Percentiles rank a stretch among this genome's conserved stretches.
These are phyloP conservation scores for Lamprotornis superbus DNA, from an alignment of 2,113 vertebrate genomes.

Conservation along the genomic window DNA sequence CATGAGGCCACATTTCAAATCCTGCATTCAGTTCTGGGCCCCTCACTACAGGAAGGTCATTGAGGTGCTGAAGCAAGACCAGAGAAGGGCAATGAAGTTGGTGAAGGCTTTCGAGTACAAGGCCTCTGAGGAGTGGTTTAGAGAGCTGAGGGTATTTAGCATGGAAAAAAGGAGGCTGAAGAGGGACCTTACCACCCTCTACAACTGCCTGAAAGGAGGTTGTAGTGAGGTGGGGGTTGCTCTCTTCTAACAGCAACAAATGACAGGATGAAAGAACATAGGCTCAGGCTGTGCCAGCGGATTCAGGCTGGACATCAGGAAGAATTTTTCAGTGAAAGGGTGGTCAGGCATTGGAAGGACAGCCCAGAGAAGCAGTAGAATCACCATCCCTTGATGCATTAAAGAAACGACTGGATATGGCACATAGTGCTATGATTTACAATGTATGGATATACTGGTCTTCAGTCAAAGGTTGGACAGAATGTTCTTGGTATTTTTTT, in stretches of 20 bases:
- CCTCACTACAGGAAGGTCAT: background rate
- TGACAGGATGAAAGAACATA: background rate
- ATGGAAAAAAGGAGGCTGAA: background rate
- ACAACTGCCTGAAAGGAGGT: background rate
- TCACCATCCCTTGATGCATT: fast-evolving
- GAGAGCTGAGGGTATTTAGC: background rate
- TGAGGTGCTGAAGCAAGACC: background rate
- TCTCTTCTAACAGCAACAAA: background rate
- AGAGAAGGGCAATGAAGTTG: background rate
- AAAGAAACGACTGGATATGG: background rate
- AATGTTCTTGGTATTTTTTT: background rate
- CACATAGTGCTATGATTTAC: background rate
- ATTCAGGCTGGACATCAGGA: background rate
- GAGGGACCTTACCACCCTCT: background rate
- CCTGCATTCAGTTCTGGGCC: background rate
- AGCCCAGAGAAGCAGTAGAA: background rate
- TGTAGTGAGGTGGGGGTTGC: background rate
- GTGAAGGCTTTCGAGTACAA: background rate
- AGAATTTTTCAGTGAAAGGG: background rate
- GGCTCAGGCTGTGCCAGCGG: background rate
- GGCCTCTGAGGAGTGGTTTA: background rate
- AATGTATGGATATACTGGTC: background rate
- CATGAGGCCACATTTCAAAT: background rate
- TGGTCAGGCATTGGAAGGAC: background rate
- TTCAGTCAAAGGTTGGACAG: background rate